phyloP scores from a whole-genome alignment of 2,113 vertebrate genomes.

The Ceratotherium simum region DNA sequence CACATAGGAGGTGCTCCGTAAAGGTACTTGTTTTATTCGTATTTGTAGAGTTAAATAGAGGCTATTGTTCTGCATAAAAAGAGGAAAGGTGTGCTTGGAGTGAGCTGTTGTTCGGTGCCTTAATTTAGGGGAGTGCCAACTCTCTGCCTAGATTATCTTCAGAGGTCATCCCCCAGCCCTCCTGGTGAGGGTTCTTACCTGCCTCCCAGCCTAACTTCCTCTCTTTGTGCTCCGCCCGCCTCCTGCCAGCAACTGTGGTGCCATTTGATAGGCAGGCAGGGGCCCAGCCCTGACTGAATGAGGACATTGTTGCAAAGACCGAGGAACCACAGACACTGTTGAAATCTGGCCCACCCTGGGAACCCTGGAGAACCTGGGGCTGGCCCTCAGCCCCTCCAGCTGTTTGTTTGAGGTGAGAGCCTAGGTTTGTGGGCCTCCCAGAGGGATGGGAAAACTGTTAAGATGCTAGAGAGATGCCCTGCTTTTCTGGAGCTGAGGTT shows the following conservation, averaged over 20 bases:
- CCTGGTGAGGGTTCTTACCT: neutral
- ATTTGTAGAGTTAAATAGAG: neutral
- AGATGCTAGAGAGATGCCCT: neutral
- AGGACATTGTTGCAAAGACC: conserved; percentile 38
- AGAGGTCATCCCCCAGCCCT: neutral
- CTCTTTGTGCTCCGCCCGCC: neutral
- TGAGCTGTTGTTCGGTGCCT: neutral
- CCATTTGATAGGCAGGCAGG: neutral
- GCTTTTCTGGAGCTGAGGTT: neutral
- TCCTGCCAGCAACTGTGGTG: neutral
- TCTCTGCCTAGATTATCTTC: neutral
- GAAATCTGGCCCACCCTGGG: neutral
- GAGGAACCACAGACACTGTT: neutral
- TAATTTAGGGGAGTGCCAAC: neutral
- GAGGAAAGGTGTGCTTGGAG: neutral
- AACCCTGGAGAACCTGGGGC: neutral
- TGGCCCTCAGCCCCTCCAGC: neutral
- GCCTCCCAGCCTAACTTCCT: neutral
- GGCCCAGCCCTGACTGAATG: neutral
- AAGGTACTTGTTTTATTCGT: neutral
- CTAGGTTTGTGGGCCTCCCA: neutral
- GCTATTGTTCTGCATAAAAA: neutral
- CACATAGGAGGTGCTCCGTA: neutral
- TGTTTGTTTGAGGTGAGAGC: neutral
- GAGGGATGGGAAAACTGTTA: neutral